Evolutionary conservation across 2,888 invertebrate species (phyloP), one percentile per base, ranked within the genome.

Genomic region (Tinea trinotella): DNA sequence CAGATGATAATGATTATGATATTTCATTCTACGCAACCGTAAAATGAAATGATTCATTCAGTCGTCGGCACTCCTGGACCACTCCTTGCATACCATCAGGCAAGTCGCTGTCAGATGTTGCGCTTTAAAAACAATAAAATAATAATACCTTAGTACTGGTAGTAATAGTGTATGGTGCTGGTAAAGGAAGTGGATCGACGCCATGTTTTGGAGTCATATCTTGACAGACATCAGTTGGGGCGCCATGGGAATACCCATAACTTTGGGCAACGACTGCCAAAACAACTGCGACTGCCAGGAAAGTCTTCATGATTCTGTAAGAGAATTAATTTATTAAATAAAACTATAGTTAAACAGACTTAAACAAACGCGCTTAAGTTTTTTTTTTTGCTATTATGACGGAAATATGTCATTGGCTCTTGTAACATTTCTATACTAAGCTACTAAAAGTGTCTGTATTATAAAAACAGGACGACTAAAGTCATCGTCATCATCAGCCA

Each of bases 191-290:
- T 0, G 90, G 75, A 0, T 81, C 70, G 2, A 88, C 88, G 0
- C 88, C 89, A 68, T 93, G 93, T 64, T 89, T 87, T 0, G 93
- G 93, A 5, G 87, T 82, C 88, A 92, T 89, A 68, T 90, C 90
- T n/a, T 68, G 73, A 74, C 92, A 92, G 19, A 89, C 88, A 36
- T 76, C 79, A 17, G 76, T 72, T 0, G 92, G 92, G 0, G 91
- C 93, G 3, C 92, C 93, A 1, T 82, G 76, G 1, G 90, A 89
- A 68, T 89, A 30, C n/a, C 30, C 30, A 30, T 30, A 30, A 30
- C 9, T 4, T 7, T 30, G 30, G n/a, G 30, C 30, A 30, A 30
- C 30, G 30, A 2, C 30, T 2, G n/a, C 30, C n/a, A 30, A n/a
- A n/a, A 30, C 30, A 7, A n/a, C 30, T 4, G n/a, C 7, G 4